phyloP scores from a whole-genome alignment of 2,113 vertebrate species.

The Corvus hawaiiensis region DNA sequence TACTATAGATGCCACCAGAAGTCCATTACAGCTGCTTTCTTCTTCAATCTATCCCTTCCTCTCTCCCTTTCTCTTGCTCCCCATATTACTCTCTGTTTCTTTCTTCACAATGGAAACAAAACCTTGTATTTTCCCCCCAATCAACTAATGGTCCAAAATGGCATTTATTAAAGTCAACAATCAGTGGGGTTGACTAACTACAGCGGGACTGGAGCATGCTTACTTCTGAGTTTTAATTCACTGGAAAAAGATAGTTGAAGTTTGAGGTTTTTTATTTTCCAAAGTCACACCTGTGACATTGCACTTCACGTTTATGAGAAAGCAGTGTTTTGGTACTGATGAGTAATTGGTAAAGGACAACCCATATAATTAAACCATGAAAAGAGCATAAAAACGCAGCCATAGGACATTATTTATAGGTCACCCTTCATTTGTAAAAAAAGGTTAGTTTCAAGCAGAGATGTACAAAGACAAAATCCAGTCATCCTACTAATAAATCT shows the following conservation, averaged over 20 bases:
- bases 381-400: neutral
- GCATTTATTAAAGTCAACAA: neutral
- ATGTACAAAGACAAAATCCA: neutral
- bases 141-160: neutral
- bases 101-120: neutral
- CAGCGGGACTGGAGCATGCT: fast-evolving
- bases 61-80: neutral
- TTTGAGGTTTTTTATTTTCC: neutral
- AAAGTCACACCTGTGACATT: neutral
- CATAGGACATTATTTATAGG: neutral
- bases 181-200: neutral
- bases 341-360: neutral
- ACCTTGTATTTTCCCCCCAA: neutral
- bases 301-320: neutral
- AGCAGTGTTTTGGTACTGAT: neutral
- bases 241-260: neutral
- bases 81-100: neutral
- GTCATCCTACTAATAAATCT: slow-evolving; percentile 15
- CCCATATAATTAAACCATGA: neutral
- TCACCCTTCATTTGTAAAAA: neutral
- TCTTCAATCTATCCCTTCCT: neutral
- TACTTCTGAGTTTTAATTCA: neutral
- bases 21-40: neutral
- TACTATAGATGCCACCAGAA: neutral
- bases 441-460: slow-evolving; percentile 5